Conservation (phyloP, 1,140 invertebrate species). For the Archegozetes longisetosus region DNA sequence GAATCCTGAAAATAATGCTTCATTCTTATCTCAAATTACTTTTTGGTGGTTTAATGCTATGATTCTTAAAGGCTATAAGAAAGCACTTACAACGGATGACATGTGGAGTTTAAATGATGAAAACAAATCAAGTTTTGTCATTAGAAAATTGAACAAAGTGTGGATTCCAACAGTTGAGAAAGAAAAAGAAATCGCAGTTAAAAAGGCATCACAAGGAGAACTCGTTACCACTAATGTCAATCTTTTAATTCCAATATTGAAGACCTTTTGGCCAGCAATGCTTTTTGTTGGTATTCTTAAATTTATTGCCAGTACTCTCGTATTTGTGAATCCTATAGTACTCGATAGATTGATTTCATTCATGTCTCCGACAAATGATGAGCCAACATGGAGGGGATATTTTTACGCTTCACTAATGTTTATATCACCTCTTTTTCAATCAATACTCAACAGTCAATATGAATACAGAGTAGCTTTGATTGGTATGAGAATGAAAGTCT, state of each 20-base stretch:
- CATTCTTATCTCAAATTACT: constrained; percentile 67
- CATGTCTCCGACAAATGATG: constrained; percentile 30
- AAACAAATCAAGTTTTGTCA: not conserved
- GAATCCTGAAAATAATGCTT: constrained; percentile 61
- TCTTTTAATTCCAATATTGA: constrained; percentile 24
- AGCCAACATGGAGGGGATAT: constrained; percentile 43
- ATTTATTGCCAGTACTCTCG: constrained; percentile 62
- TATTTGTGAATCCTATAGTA: constrained; percentile 64
- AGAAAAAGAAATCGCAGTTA: too few relatives aligned
- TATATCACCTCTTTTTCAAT: constrained; percentile 8
- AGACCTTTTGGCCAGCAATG: constrained; percentile 65
- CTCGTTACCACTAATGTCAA: not conserved
- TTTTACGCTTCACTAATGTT: constrained; percentile 14
- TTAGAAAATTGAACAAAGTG: not conserved
- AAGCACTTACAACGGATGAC: constrained; percentile 7
- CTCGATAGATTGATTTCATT: constrained; percentile 12
- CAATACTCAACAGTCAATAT: constrained; percentile 14
- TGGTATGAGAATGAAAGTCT: constrained; percentile 11
- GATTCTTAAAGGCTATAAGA: not conserved
- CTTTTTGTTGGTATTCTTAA: constrained; percentile 60
- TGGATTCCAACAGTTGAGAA: not conserved
- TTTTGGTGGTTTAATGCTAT: constrained; percentile 77
- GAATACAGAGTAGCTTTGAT: constrained; percentile 11
- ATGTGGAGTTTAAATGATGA: not conserved
- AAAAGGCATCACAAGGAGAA: not conserved